Percentiles rank a stretch among this genome's conserved stretches.
These are phyloP conservation scores for Alsophila aescularia DNA, from an alignment of 2,888 invertebrate genomes.

Conservation along the genomic window DNA sequence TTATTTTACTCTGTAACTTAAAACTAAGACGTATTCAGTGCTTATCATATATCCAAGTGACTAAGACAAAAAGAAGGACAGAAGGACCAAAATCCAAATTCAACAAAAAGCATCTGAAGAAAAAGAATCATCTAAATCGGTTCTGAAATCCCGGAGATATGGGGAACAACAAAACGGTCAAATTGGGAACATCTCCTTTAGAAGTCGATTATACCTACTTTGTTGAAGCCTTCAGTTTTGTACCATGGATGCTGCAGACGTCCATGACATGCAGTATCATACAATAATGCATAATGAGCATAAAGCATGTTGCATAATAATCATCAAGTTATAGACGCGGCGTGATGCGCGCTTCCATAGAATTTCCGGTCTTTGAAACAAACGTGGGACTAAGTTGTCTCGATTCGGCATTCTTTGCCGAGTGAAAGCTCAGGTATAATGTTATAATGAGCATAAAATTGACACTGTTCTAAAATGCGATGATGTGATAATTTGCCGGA, in stretches of 20 bases:
- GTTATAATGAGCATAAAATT: conserved; percentile 26
- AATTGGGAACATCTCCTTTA: background rate
- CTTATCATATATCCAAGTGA: too few relatives aligned
- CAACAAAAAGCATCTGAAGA: too few relatives aligned
- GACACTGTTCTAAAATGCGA: conserved; percentile 25
- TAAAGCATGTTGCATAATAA: conserved; percentile 13
- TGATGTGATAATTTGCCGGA: conserved; percentile 26
- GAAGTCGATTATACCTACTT: background rate
- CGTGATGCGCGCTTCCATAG: conserved; percentile 50
- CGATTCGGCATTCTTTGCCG: conserved; percentile 40
- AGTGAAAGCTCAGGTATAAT: conserved; percentile 45
- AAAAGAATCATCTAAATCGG: too few relatives aligned
- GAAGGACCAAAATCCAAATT: too few relatives aligned
- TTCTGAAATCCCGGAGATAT: too few relatives aligned
- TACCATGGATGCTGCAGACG: background rate
- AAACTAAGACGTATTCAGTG: too few relatives aligned
- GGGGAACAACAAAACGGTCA: too few relatives aligned
- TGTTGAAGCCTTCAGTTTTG: background rate
- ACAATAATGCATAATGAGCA: conserved; percentile 33
- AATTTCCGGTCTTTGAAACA: conserved; percentile 48
- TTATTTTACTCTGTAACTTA: too few relatives aligned
- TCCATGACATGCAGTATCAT: conserved; percentile 30
- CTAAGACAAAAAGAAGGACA: too few relatives aligned
- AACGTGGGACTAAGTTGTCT: conserved; percentile 51
- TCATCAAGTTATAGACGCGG: conserved; percentile 21